phyloP scores from a whole-genome alignment of 2,113 vertebrate genomes.

The Platycercus adscitus region DNA sequence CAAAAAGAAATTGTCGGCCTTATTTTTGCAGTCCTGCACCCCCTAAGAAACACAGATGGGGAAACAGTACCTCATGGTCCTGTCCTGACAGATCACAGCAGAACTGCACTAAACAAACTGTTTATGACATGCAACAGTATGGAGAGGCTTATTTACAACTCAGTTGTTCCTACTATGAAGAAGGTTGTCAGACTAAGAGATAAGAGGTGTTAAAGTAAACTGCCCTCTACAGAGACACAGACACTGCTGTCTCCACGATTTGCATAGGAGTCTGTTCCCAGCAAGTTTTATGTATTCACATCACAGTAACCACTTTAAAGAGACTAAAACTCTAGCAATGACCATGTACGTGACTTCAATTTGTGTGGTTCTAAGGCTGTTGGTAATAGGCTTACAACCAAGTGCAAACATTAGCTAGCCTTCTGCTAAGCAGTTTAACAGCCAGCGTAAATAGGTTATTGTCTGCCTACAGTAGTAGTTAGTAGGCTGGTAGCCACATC shows the following conservation, averaged over 20 bases:
- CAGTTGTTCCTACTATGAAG: not conserved
- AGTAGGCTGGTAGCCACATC: not conserved
- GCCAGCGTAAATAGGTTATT: not conserved
- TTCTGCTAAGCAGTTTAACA: conserved; percentile 39
- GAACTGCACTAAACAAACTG: not conserved
- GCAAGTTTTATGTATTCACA: not conserved
- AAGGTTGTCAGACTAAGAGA: not conserved
- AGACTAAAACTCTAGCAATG: not conserved
- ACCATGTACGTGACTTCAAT: not conserved
- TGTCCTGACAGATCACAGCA: not conserved
- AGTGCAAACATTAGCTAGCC: not conserved
- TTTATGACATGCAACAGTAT: not conserved
- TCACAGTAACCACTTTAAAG: not conserved
- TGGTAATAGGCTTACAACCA: conserved; percentile 27
- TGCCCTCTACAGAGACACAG: not conserved
- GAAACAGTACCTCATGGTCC: not conserved
- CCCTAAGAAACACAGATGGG: not conserved
- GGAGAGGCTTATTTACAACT: not conserved
- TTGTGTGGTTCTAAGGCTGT: not conserved
- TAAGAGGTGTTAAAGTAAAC: not conserved
- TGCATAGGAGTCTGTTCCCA: not conserved
- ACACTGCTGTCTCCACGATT: not conserved
- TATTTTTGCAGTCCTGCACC: not conserved
- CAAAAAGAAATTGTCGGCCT: not conserved
- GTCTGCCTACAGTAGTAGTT: not conserved